Conservation (phyloP, 1,140 invertebrate species). For the Zaprionus nigranus region DNA sequence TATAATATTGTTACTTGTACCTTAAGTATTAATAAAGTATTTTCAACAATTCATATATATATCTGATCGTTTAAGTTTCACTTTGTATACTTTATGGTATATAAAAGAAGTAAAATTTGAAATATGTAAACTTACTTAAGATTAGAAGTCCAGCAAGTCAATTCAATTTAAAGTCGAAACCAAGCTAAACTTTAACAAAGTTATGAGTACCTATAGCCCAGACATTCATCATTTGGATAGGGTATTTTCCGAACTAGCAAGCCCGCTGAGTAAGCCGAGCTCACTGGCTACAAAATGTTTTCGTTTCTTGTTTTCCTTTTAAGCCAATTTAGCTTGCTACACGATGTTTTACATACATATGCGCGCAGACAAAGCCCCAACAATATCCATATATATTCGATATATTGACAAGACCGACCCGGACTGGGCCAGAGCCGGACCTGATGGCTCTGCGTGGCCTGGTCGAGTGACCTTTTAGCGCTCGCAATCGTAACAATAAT, state of each 20-base stretch:
- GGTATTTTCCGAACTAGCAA: neutral
- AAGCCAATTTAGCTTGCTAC: conserved; percentile 30
- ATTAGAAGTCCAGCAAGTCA: too few species aligned
- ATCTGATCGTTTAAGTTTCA: too few species aligned
- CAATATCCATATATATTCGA: neutral
- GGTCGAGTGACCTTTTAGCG: conserved; percentile 22
- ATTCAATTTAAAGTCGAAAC: too few species aligned
- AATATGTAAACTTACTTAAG: too few species aligned
- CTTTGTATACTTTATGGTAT: too few species aligned
- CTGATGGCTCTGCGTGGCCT: neutral
- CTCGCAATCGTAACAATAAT: conserved; percentile 26
- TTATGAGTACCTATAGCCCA: too few species aligned
- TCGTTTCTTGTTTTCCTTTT: neutral
- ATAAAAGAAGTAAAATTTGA: too few species aligned
- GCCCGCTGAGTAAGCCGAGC: neutral
- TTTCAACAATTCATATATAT: too few species aligned
- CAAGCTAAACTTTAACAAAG: too few species aligned
- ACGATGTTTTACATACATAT: neutral
- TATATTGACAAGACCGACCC: conserved; percentile 1
- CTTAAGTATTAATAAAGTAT: too few species aligned
- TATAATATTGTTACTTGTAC: too few species aligned
- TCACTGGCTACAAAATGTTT: neutral
- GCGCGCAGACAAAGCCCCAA: too few species aligned
- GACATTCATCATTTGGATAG: neutral
- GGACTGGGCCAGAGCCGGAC: neutral